These are phyloP conservation scores for Cyclophora punctaria DNA, from an alignment of 2,888 invertebrate species.

Conservation along the genomic window DNA sequence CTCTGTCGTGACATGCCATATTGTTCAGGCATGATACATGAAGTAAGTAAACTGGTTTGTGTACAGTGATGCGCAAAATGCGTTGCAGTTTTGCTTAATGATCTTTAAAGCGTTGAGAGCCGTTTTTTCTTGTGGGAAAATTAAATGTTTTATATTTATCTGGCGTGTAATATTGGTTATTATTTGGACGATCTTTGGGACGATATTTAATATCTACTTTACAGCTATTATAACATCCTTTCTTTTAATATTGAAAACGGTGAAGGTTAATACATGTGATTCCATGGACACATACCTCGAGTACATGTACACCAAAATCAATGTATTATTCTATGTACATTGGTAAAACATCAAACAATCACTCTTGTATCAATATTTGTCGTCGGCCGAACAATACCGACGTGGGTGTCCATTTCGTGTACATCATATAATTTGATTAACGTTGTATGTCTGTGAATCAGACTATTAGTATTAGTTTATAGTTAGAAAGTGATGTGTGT, in stretches of 20 bases:
- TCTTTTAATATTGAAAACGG: conserved; percentile 1
- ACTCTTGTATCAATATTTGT: conserved; percentile 64
- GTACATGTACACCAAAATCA: no score
- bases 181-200: conserved; percentile 5
- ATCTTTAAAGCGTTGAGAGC: conserved; percentile 36
- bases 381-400: conserved; percentile 52
- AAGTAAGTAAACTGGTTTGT: conserved; percentile 61
- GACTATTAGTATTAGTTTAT: conserved; percentile 18
- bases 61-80: conserved; percentile 50
- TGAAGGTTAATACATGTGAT: no score
- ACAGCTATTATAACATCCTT: conserved; percentile 1
- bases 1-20: conserved; percentile 69
- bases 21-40: conserved; percentile 68
- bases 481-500: conserved; percentile 25
- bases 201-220: neutral
- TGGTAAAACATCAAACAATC: conserved; percentile 31
- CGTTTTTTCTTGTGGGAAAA: conserved; percentile 39
- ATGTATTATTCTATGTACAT: neutral
- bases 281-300: no score
- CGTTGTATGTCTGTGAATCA: conserved; percentile 39
- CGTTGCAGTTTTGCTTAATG: conserved; percentile 55
- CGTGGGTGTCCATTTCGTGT: conserved; percentile 52
- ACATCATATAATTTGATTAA: conserved; percentile 62
- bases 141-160: conserved; percentile 20
- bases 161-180: conserved; percentile 3